A percentile compares a stretch with the other conserved stretches of the same genome.
phyloP scores from a whole-genome alignment of 2,113 vertebrate species.

The Oxyruncus cristatus region DNA sequence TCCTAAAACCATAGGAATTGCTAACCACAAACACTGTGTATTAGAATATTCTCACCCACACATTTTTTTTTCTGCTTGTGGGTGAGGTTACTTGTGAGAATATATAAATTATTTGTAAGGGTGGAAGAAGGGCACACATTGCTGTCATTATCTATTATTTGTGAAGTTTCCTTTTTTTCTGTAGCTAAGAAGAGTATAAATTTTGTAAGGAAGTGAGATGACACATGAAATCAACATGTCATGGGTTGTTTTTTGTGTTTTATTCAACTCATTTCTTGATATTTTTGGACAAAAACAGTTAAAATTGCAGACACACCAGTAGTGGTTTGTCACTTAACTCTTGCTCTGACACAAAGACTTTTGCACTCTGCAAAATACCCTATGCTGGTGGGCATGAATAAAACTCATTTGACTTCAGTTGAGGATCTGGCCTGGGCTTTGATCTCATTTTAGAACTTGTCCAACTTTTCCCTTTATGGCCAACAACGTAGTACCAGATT shows the following conservation, averaged over 20 bases:
- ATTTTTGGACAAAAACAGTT: neutral
- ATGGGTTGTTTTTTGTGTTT: neutral
- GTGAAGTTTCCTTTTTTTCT: neutral
- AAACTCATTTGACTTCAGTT: slow-evolving; percentile 1
- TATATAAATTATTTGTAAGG: neutral
- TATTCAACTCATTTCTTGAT: neutral
- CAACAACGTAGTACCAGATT: slow-evolving; percentile 45
- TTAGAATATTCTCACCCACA: neutral
- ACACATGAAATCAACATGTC: neutral
- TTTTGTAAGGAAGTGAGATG: neutral
- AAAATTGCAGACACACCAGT: neutral
- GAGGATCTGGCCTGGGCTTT: neutral
- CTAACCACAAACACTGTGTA: neutral
- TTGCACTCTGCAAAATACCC: neutral
- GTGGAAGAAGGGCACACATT: neutral
- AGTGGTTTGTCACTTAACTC: neutral
- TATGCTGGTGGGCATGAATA: neutral
- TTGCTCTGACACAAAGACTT: neutral
- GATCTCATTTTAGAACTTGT: slow-evolving; percentile 54
- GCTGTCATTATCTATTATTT: neutral
- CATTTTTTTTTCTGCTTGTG: neutral
- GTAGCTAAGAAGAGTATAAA: neutral
- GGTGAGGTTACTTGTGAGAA: neutral
- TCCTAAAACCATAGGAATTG: neutral
- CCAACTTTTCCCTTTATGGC: slow-evolving; percentile 56